Conservation (phyloP, 2,888 invertebrate genomes). For the Meiosimyza platycephala region DNA sequence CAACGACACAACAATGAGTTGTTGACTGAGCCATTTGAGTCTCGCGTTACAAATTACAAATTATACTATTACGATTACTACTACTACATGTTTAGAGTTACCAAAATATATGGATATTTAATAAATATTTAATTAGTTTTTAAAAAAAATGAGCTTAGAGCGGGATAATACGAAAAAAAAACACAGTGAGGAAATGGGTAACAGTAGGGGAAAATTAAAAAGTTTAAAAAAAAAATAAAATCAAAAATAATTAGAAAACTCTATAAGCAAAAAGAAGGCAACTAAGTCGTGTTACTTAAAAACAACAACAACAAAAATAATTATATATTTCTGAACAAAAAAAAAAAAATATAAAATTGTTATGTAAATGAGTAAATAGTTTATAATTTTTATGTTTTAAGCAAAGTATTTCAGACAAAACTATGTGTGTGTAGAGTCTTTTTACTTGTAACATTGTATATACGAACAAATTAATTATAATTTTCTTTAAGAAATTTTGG, state of each 20-base stretch:
- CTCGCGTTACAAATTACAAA: constrained; percentile 59
- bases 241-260: neutral
- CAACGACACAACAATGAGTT: constrained; percentile 31
- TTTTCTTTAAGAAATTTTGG: too few relatives aligned
- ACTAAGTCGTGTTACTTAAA: constrained; percentile 19
- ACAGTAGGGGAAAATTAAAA: neutral
- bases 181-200: neutral
- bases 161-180: neutral
- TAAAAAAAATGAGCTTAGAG: neutral
- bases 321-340: neutral
- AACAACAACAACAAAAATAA: neutral
- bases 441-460: constrained; percentile 18
- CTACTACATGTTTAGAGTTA: constrained; percentile 37
- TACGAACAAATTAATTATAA: constrained; percentile 12
- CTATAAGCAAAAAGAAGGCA: constrained; percentile 1
- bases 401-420: constrained; percentile 8
- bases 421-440: neutral
- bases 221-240: neutral
- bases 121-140: constrained; percentile 39
- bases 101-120: constrained; percentile 40
- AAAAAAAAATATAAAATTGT: neutral
- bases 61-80: constrained; percentile 27
- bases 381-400: constrained; percentile 2
- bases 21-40: constrained; percentile 64
- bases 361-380: neutral